Evolutionary conservation across 2,113 vertebrate genomes (phyloP).

Genomic region (Ondatra zibethicus): DNA sequence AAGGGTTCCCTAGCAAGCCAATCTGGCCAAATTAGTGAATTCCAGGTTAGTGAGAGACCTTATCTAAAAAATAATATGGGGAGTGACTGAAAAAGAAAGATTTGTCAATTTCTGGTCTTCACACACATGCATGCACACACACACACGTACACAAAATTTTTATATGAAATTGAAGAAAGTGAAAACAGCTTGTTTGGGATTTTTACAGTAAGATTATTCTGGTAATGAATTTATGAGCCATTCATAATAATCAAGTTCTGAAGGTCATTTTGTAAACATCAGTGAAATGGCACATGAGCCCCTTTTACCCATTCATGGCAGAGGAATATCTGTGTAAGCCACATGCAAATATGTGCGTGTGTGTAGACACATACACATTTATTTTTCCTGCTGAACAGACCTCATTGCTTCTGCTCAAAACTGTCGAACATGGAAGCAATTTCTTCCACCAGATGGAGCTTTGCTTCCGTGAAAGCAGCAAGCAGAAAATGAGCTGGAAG

Average conservation of each 20-base stretch:
- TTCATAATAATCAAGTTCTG: not conserved
- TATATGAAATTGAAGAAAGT: not conserved
- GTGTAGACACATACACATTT: not conserved
- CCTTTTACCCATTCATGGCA: not conserved
- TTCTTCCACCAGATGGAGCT: slow-evolving; percentile 84
- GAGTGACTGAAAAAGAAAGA: not conserved
- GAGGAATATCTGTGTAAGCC: not conserved
- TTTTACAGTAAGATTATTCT: not conserved
- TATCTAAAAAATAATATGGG: not conserved
- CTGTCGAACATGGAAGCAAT: not conserved
- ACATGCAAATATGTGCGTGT: no score
- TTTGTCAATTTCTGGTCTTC: not conserved
- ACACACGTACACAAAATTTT: no score
- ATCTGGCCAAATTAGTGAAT: not conserved
- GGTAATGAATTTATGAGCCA: not conserved
- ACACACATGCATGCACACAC: not conserved
- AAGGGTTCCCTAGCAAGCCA: no score
- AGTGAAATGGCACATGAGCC: not conserved
- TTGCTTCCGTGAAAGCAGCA: slow-evolving; percentile 68
- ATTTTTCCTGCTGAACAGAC: not conserved
- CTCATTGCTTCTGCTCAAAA: not conserved
- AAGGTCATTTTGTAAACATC: not conserved
- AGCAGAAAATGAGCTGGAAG: not conserved
- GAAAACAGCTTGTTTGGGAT: not conserved
- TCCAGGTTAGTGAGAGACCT: no score